Evolutionary conservation across 1,140 invertebrate species (phyloP).

Genomic region (Drosophila hydei): DNA sequence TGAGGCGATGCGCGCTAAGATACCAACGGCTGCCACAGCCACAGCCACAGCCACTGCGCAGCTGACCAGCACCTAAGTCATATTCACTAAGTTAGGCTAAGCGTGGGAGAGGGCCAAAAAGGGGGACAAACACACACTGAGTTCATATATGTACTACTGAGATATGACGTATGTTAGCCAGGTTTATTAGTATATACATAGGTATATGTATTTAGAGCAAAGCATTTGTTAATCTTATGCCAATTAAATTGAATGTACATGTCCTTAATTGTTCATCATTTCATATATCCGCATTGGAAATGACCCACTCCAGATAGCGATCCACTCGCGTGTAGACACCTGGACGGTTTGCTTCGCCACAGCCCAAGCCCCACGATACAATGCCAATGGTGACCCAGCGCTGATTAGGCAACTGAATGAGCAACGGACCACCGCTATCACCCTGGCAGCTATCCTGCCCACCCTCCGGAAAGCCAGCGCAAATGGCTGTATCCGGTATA

Average conservation of each 20-base stretch:
- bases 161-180: slow-evolving; percentile 25
- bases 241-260: slow-evolving; percentile 63
- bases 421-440: slow-evolving; percentile 93
- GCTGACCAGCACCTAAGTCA: slow-evolving; percentile 31
- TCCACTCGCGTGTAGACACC: slow-evolving; percentile 90
- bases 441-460: slow-evolving; percentile 93
- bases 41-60: slow-evolving; percentile 37
- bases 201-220: slow-evolving; percentile 61
- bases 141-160: slow-evolving; percentile 14
- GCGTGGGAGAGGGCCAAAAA: slow-evolving; percentile 50
- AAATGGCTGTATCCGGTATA: slow-evolving; percentile 88
- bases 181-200: slow-evolving; percentile 47
- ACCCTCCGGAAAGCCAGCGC: slow-evolving; percentile 89
- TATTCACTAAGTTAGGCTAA: slow-evolving; percentile 38
- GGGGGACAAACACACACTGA: slow-evolving; percentile 22
- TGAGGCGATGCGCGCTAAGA: slow-evolving; percentile 31
- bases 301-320: slow-evolving; percentile 90
- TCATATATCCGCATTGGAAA: slow-evolving; percentile 85
- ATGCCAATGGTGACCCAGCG: slow-evolving; percentile 92
- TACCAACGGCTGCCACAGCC: slow-evolving; percentile 51
- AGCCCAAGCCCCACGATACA: slow-evolving; percentile 91
- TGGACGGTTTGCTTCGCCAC: slow-evolving; percentile 88
- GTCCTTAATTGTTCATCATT: slow-evolving; percentile 1
- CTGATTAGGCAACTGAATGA: slow-evolving; percentile 87
- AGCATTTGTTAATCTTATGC: slow-evolving; percentile 67